Percentiles rank a stretch among this genome's conserved stretches.
Conservation (phyloP, 2,797 vertebrate genomes). For the Austrolebias charrua region DNA sequence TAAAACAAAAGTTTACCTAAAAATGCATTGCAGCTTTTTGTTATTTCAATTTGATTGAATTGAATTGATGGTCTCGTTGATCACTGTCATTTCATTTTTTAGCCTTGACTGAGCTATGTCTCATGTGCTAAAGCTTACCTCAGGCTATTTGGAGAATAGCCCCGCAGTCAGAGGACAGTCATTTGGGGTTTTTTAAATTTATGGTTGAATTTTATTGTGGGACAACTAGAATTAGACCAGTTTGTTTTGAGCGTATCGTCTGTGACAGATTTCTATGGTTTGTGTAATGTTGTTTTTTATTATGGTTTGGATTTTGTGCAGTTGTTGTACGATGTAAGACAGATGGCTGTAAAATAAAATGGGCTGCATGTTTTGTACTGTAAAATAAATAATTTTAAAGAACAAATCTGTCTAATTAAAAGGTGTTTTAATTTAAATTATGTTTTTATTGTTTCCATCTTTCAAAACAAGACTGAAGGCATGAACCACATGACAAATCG, state of each 20-base stretch:
- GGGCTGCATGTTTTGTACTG: slow-evolving; percentile 79
- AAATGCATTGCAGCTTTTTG: slow-evolving; percentile 17
- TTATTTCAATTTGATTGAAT: slow-evolving; percentile 18
- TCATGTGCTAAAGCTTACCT: slow-evolving; percentile 76
- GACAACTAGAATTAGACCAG: slow-evolving; percentile 69
- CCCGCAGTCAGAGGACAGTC: slow-evolving; percentile 64
- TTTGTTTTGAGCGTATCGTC: slow-evolving; percentile 68
- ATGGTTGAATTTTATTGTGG: slow-evolving; percentile 60
- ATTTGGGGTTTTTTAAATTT: slow-evolving; percentile 60
- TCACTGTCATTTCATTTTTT: slow-evolving; percentile 42
- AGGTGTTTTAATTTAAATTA: slow-evolving; percentile 52
- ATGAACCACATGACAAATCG: slow-evolving; percentile 26
- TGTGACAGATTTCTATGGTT: slow-evolving; percentile 70
- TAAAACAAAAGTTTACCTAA: slow-evolving; percentile 31
- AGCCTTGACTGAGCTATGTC: slow-evolving; percentile 61
- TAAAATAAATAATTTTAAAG: slow-evolving; percentile 57
- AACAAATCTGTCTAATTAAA: slow-evolving; percentile 38
- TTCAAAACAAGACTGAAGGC: slow-evolving; percentile 49
- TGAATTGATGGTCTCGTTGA: slow-evolving; percentile 43
- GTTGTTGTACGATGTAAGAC: slow-evolving; percentile 69
- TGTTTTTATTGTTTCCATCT: slow-evolving; percentile 62
- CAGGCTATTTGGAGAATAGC: slow-evolving; percentile 71
- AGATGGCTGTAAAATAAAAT: slow-evolving; percentile 68
- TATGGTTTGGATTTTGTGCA: slow-evolving; percentile 64
- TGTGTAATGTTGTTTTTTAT: slow-evolving; percentile 52